Conservation (phyloP, 2,888 invertebrate species). For the Periphyllus acericola region DNA sequence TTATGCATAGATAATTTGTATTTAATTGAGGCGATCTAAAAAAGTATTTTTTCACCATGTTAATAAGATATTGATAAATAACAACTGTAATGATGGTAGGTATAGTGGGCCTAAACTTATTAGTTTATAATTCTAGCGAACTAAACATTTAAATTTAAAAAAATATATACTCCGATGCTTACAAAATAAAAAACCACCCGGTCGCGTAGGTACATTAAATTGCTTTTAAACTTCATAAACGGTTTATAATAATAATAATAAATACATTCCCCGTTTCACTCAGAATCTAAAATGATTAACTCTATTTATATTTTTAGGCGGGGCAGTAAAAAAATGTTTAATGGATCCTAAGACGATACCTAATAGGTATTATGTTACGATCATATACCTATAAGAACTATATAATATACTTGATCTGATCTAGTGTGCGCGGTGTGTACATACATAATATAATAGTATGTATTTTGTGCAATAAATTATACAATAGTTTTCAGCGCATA, state of each 20-base stretch:
- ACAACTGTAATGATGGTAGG: background rate
- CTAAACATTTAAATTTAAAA: background rate
- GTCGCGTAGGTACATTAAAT: background rate
- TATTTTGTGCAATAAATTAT: background rate
- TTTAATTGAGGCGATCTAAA: too few species aligned
- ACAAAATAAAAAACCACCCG: background rate
- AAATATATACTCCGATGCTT: background rate
- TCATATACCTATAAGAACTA: too few species aligned
- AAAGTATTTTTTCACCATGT: background rate
- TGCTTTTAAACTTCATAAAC: background rate
- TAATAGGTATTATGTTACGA: too few species aligned
- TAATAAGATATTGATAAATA: background rate
- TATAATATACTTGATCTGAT: background rate
- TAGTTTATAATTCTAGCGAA: background rate
- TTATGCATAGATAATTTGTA: too few species aligned
- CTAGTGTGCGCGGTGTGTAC: background rate
- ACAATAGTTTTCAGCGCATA: background rate
- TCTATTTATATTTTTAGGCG: background rate
- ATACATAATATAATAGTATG: background rate
- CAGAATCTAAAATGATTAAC: background rate
- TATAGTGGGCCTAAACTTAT: background rate
- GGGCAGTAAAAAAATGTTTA: too few species aligned
- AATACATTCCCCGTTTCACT: too few species aligned
- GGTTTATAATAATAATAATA: background rate
- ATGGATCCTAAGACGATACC: too few species aligned